Conservation (phyloP, 2,113 vertebrate species). For the Anarrhichthys ocellatus region DNA sequence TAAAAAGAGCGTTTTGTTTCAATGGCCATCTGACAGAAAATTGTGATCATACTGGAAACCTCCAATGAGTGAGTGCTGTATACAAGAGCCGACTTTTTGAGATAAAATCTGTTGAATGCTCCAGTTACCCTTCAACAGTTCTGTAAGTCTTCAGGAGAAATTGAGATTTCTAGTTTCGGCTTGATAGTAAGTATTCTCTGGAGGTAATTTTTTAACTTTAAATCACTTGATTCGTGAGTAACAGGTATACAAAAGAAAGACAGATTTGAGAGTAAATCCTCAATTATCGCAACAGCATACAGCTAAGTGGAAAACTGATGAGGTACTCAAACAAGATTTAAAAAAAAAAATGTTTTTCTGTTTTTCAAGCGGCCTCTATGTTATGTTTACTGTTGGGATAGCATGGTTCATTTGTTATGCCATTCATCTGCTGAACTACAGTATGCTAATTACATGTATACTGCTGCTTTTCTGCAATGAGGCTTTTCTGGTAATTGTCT, state of each 20-base stretch:
- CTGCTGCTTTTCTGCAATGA: background rate
- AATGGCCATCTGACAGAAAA: conserved; percentile 2
- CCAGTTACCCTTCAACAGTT: conserved; percentile 31
- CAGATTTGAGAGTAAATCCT: background rate
- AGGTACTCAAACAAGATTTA: background rate
- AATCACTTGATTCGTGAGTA: conserved; percentile 8
- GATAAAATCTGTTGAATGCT: conserved; percentile 39
- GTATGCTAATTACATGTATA: background rate
- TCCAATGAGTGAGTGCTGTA: background rate
- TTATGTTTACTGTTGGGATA: background rate
- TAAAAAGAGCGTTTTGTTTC: conserved; percentile 6
- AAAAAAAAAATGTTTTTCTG: too few species aligned
- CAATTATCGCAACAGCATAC: background rate
- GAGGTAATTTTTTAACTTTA: background rate
- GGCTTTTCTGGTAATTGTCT: background rate
- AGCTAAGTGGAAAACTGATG: background rate
- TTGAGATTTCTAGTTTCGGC: background rate
- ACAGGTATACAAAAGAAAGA: background rate
- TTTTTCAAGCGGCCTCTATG: background rate
- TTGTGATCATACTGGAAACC: background rate
- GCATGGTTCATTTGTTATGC: background rate
- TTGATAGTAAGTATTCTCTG: background rate
- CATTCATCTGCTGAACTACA: background rate
- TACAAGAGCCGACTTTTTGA: conserved; percentile 16
- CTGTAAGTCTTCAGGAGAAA: background rate